phyloP scores from a whole-genome alignment of 2,888 invertebrate genomes.

The Nemapogon koenigi region DNA sequence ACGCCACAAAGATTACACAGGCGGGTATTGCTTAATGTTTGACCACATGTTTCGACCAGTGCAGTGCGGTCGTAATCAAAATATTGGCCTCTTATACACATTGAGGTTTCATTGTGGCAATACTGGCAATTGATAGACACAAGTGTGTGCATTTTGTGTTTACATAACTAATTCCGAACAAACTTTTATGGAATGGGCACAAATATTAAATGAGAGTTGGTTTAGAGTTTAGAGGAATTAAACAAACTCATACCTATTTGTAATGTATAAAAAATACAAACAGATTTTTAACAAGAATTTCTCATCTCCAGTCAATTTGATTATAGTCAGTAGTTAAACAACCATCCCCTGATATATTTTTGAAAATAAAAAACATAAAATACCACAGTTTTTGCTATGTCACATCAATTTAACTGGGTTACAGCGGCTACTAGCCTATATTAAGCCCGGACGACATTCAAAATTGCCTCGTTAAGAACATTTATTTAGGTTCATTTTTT shows the following conservation, averaged over 20 bases:
- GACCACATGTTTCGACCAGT: conserved; percentile 52
- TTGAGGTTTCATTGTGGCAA: conserved; percentile 42
- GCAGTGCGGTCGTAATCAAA: conserved; percentile 54
- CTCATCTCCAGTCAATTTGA: too few species aligned
- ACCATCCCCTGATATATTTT: too few species aligned
- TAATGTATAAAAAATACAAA: too few species aligned
- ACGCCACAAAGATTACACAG: conserved; percentile 37
- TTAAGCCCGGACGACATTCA: conserved; percentile 25
- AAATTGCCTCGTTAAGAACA: conserved; percentile 40
- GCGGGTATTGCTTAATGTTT: conserved; percentile 53
- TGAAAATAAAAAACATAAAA: neutral
- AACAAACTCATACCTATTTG: too few species aligned
- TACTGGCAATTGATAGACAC: conserved; percentile 44
- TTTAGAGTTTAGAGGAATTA: too few species aligned
- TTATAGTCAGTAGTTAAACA: too few species aligned
- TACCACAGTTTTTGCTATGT: conserved; percentile 1
- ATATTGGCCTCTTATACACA: conserved; percentile 60
- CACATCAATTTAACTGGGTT: conserved; percentile 23
- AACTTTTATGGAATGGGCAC: too few species aligned
- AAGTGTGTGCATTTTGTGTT: conserved; percentile 45
- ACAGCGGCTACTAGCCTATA: conserved; percentile 34
- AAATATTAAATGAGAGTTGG: too few species aligned
- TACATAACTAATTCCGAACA: conserved; percentile 28
- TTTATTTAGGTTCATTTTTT: conserved; percentile 55
- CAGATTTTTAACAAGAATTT: too few species aligned